Evolutionary conservation across 2,113 vertebrate genomes (phyloP).

Genomic region (Entomyzon cyanotis): DNA sequence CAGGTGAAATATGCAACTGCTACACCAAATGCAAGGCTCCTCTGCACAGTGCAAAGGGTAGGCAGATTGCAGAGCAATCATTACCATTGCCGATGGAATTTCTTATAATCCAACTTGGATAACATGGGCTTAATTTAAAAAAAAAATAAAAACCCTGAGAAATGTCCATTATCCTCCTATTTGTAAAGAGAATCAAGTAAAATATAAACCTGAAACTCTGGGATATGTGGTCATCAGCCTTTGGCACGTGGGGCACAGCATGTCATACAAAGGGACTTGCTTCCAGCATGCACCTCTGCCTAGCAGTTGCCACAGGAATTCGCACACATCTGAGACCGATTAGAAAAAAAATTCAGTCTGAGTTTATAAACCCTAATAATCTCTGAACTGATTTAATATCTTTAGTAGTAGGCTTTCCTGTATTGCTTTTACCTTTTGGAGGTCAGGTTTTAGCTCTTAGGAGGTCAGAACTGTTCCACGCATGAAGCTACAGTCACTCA

Average conservation of each 20-base stretch:
- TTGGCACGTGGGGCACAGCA: fast-evolving
- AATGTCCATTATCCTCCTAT: background rate
- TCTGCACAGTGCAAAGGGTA: background rate
- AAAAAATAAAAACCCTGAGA: background rate
- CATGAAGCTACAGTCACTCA: background rate
- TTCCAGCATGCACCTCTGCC: background rate
- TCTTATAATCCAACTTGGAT: background rate
- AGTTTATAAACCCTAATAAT: slow-evolving; percentile 49
- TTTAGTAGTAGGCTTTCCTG: slow-evolving; percentile 52
- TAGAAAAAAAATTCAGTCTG: slow-evolving; percentile 9
- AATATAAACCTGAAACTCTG: background rate
- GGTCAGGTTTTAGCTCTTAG: slow-evolving; percentile 33
- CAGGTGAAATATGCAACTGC: background rate
- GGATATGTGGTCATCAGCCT: background rate
- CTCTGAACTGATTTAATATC: slow-evolving; percentile 41
- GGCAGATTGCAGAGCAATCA: background rate
- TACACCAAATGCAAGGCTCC: background rate
- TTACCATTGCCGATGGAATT: background rate
- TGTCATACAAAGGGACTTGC: background rate
- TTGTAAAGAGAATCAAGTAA: background rate
- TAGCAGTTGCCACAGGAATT: slow-evolving; percentile 26
- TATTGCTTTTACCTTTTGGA: slow-evolving; percentile 43
- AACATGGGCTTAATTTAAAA: background rate
- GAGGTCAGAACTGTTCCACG: slow-evolving; percentile 9
- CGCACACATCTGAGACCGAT: background rate